Evolutionary conservation across 2,797 vertebrate species (phyloP), one percentile per base, ranked within the genome.

Genomic region (Micrastur ruficollis): DNA sequence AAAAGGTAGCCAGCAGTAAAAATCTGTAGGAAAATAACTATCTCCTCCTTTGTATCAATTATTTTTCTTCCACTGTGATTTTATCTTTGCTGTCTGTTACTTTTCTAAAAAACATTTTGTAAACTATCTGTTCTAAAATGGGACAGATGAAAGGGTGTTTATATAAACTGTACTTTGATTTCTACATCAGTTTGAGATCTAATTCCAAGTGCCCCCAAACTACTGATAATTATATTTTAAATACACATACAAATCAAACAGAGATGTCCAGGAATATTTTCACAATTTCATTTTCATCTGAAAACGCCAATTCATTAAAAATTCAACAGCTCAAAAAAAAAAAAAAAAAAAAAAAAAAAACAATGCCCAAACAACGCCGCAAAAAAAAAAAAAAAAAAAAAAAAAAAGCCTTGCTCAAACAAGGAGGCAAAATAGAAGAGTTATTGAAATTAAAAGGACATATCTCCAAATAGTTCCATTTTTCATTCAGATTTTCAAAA

Each of bases 291-390:
- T 83, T 89, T 78, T 62, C 40, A 84, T 36, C 29, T 26, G 18
- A 92, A 94, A 93, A 93, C 52, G n/a, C 6, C 46, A 82, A 55
- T 70, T 72, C 21, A 81, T 85, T 36, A 96, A 92, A 93, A 91
- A 85, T 44, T 80, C 40, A 87, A 87, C 91, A 92, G 76, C 53
- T 67, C 4, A 70, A 49, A n/a, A 61, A 67, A 71, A 34, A 19
- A 31, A 17, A 13, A 17, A 44, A 44, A 44, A 17, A 44, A 17
- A 13, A 17, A 44, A 44, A 44, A 17, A 44, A n/a, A n/a, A n/a
- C n/a, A n/a, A n/a, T n/a, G n/a, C n/a, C n/a, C n/a, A n/a, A n/a
- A n/a, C n/a, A n/a, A n/a, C n/a, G n/a, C n/a, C n/a, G n/a, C n/a
- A n/a, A 70, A 49, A n/a, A 61, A 67, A 71, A 34, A 19, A 31